Conservation (phyloP, 2,113 vertebrate genomes). For the Hyperoodon ampullatus region DNA sequence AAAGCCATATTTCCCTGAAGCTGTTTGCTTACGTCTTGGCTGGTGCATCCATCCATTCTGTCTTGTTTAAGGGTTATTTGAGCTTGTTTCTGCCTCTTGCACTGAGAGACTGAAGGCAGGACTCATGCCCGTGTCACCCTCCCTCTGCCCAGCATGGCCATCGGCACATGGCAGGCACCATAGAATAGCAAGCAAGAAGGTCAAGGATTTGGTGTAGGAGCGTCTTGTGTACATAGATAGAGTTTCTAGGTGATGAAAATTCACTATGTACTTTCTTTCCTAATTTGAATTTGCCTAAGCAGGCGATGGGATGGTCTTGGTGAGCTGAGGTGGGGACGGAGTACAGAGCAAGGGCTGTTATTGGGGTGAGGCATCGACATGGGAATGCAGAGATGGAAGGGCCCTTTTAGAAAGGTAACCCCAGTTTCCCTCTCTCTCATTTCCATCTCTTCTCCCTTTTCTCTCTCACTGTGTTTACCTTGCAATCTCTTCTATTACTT, state of each 20-base stretch:
- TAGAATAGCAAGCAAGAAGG: neutral
- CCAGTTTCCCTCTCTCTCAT: neutral
- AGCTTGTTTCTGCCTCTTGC: neutral
- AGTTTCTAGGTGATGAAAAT: neutral
- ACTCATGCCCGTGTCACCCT: neutral
- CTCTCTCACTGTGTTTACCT: neutral
- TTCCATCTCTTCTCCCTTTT: neutral
- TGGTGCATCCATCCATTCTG: neutral
- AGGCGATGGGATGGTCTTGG: neutral
- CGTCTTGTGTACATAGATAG: neutral
- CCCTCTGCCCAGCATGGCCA: neutral
- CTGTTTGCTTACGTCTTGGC: neutral
- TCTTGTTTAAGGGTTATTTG: neutral
- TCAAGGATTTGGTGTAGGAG: neutral
- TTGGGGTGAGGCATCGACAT: neutral
- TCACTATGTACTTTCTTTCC: neutral
- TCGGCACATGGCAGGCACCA: neutral
- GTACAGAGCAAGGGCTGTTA: accelerated
- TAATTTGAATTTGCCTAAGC: neutral
- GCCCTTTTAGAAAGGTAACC: neutral
- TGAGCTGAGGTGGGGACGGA: neutral
- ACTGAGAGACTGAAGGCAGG: neutral
- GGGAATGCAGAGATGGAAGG: neutral
- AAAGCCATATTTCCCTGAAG: neutral
- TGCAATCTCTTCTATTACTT: neutral